phyloP scores from a whole-genome alignment of 2,888 invertebrate genomes.

The Agelastica alni region DNA sequence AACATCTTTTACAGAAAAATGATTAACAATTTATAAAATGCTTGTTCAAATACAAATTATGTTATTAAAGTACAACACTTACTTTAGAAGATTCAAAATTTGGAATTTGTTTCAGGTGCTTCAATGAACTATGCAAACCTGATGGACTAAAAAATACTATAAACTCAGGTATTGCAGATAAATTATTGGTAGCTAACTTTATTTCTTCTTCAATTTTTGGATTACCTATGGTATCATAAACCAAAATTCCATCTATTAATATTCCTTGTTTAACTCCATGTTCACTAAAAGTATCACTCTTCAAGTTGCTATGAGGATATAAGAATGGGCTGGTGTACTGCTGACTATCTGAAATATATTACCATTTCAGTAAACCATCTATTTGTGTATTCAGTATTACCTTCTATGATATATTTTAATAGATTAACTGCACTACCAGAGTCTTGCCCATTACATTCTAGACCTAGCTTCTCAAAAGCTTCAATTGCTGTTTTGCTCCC shows the following conservation, averaged over 20 bases:
- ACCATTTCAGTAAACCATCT: not conserved
- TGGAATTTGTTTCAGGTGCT: slow-evolving; percentile 52
- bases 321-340: slow-evolving; percentile 55
- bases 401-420: slow-evolving; percentile 58
- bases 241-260: slow-evolving; percentile 57
- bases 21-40: not conserved
- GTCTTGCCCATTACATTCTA: slow-evolving; percentile 60
- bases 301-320: slow-evolving; percentile 63
- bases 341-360: not conserved
- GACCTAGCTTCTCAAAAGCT: slow-evolving; percentile 54
- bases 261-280: slow-evolving; percentile 56
- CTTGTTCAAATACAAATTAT: not conserved
- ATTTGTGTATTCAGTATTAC: slow-evolving; percentile 39
- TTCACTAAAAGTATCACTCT: slow-evolving; percentile 58
- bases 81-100: slow-evolving; percentile 44
- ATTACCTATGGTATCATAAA: slow-evolving; percentile 62
- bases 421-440: slow-evolving; percentile 62
- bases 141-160: slow-evolving; percentile 66
- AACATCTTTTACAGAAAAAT: slow-evolving; percentile 29
- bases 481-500: slow-evolving; percentile 61
- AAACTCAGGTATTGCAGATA: slow-evolving; percentile 56
- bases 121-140: slow-evolving; percentile 58
- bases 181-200: slow-evolving; percentile 49
- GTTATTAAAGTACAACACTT: slow-evolving; percentile 9
- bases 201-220: slow-evolving; percentile 57